Base-by-base conservation (phyloP, 2,888 invertebrate genomes). In the Nemapogon koenigi region DNA sequence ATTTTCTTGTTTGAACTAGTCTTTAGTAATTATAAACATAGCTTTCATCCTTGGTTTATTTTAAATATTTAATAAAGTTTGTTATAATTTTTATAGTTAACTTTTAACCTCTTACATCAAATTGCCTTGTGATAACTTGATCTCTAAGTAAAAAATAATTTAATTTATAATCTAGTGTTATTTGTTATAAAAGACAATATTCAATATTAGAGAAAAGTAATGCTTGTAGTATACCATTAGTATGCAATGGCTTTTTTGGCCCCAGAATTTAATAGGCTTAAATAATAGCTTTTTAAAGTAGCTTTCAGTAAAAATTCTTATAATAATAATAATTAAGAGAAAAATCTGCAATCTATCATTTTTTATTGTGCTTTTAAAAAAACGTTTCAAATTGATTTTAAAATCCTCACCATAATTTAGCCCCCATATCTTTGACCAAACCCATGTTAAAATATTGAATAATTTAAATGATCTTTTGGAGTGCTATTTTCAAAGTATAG, bases 351-450 rank as follows among this genome's bases (percentile, higher is more conserved):
- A 7, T 22, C 10, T 22, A 10, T 10, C 22, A 22, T 22, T 22
- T 22, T n/a, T n/a, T n/a, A n/a, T n/a, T 22, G 8, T 22, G 6
- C 22, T 22, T 7, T 6, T 22, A 22, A 22, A 22, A 7, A 7
- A 6, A 7, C 6, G 22, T 22, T 8, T 8, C 22, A 22, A 8
- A 22, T 22, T 22, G 22, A 22, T 7, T 28, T 28, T 28, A 28
- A 28, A 31, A 31, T 16, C 2, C 10, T 28, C 13, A 3, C 31
- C 16, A 16, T 16, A 2, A 4, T 16, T 15, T 31, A 31, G 11
- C 4, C 15, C 16, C 16, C 31, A 31, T 35, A 46, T 49, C 55
- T 59, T 59, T 58, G 67, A 69, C 68, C 68, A 69, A 61, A 46
- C 43, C 51, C 48, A 52, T 51, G 62, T 65, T 33, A 39, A 41